Percentiles rank a stretch among this genome's conserved stretches.
Evolutionary conservation across 2,797 vertebrate species (phyloP).

Genomic region (Thripadectes ignobilis): DNA sequence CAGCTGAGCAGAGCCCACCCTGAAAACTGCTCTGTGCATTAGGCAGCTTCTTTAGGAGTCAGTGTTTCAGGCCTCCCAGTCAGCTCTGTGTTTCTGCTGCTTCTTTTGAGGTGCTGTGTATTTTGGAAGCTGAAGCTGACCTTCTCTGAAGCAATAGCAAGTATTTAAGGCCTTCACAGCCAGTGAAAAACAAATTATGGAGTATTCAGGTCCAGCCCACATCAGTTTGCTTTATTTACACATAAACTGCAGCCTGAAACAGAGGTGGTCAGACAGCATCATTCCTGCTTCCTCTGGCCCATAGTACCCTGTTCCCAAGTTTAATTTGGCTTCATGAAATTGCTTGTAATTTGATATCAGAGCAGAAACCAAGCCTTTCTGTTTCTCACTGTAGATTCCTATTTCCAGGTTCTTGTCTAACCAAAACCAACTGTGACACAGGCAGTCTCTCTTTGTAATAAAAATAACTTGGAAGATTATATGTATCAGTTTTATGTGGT

Average conservation of each 20-base stretch:
- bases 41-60: not conserved
- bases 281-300: not conserved
- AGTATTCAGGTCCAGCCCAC: not conserved
- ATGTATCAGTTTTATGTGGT: not conserved
- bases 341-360: not conserved
- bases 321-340: not conserved
- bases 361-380: not conserved
- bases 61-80: not conserved
- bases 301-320: not conserved
- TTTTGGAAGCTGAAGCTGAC: not conserved
- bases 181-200: not conserved
- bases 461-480: slow-evolving; percentile 8
- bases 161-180: not conserved
- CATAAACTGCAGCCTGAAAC: not conserved
- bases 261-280: not conserved
- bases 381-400: not conserved
- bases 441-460: not conserved
- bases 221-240: not conserved
- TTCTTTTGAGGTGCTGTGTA: not conserved
- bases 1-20: not conserved
- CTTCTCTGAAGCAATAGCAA: not conserved
- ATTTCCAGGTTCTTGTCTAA: not conserved
- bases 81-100: not conserved
- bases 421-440: not conserved
- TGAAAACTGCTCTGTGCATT: not conserved